Evolutionary conservation across 2,888 invertebrate genomes (phyloP).

Genomic region (Leptarthrus brevirostris): DNA sequence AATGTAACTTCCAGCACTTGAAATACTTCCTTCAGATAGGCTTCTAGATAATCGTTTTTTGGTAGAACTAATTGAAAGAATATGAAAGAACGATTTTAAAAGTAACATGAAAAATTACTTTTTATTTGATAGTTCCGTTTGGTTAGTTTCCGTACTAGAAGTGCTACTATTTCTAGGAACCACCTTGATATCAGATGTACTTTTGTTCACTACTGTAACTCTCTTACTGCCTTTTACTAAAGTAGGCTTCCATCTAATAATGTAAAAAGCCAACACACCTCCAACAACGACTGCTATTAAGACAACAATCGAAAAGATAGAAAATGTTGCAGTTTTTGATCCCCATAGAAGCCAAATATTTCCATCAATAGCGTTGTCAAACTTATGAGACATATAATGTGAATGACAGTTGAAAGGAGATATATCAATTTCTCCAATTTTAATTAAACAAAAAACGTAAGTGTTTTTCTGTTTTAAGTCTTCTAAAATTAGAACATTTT

Average conservation of each 20-base stretch:
- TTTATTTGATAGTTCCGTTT: slow-evolving; percentile 12
- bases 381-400: slow-evolving; percentile 14
- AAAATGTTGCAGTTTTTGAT: background rate
- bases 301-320: slow-evolving; percentile 58
- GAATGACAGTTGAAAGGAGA: slow-evolving; percentile 63
- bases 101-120: slow-evolving; percentile 8
- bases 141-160: background rate
- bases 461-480: slow-evolving; percentile 57
- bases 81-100: background rate
- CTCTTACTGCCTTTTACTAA: slow-evolving; percentile 72
- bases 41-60: slow-evolving; percentile 2
- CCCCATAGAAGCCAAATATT: slow-evolving; percentile 17
- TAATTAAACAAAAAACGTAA: slow-evolving; percentile 65
- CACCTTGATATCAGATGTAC: slow-evolving; percentile 69
- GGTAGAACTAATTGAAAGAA: background rate
- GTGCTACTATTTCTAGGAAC: slow-evolving; percentile 62
- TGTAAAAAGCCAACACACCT: slow-evolving; percentile 67
- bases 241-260: slow-evolving; percentile 69
- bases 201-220: slow-evolving; percentile 71
- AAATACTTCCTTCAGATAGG: slow-evolving; percentile 25
- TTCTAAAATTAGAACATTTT: slow-evolving; percentile 55
- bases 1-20: slow-evolving; percentile 36
- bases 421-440: slow-evolving; percentile 54
- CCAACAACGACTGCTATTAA: slow-evolving; percentile 59
- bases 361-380: background rate